Conservation (phyloP, 2,113 vertebrate genomes). For the Oryzias woworae region DNA sequence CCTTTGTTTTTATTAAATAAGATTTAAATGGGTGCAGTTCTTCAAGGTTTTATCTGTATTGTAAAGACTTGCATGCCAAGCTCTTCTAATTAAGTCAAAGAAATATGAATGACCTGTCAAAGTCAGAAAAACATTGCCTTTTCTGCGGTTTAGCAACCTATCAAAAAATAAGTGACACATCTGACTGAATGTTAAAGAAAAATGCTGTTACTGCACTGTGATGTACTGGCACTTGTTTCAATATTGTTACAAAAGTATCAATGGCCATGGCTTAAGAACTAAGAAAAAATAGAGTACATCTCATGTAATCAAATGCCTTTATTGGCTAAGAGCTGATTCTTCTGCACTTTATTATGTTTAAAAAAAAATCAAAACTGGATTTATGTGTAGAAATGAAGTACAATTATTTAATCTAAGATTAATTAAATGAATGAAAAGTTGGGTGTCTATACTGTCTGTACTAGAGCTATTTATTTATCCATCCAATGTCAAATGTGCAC, state of each 20-base stretch:
- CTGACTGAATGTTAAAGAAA: constrained; percentile 23
- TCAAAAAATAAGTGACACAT: too few relatives aligned
- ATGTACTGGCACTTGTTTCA: constrained; percentile 22
- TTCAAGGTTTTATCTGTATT: not conserved
- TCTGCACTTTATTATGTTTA: not conserved
- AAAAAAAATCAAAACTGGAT: not conserved
- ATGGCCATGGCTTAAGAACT: constrained; percentile 40
- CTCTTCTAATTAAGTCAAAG: constrained; percentile 3
- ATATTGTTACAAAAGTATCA: constrained; percentile 32
- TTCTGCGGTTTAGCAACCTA: constrained; percentile 10
- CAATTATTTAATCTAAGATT: not conserved
- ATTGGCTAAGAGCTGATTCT: not conserved
- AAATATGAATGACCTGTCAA: not conserved
- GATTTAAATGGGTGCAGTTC: not conserved
- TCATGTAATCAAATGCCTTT: not conserved
- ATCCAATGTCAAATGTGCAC: constrained; percentile 24
- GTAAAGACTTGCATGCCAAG: constrained; percentile 13
- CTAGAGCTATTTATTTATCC: constrained; percentile 31
- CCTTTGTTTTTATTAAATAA: not conserved
- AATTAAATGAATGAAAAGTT: constrained; percentile 16
- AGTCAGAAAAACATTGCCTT: constrained; percentile 30
- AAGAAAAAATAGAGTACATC: constrained; percentile 5
- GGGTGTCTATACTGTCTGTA: constrained; percentile 22
- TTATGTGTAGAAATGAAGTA: constrained; percentile 10
- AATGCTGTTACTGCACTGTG: constrained; percentile 21